Evolutionary conservation across 2,797 vertebrate genomes (phyloP), one percentile per base, ranked within the genome.

Genomic region (Pogoniulus pusillus): DNA sequence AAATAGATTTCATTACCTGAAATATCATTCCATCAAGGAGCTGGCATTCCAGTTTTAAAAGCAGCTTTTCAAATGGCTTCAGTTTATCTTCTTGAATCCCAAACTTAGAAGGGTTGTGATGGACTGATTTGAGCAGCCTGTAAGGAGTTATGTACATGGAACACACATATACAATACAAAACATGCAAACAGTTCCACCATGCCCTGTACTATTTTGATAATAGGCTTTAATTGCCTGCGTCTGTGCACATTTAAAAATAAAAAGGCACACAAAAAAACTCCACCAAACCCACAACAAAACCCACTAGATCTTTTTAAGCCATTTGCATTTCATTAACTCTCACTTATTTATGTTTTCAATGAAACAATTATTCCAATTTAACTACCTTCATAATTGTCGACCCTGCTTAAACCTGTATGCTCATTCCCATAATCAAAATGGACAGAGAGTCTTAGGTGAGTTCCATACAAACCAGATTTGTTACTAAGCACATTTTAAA

Each of bases 81-180:
- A 99, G 95, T 93, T 99, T 99, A 96, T 99, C 99, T 94, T 99
- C 99, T 43, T 98, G 98, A 95, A 99, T 98, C 63, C 98, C 98
- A 97, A 99, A 99, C 77, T 99, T 99, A 17, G 97, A 98, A 69
- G 99, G 99, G 95, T 99, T 99, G 91, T 99, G 99, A 96, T 99
- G 99, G 29, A 99, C 99, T 57, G 99, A 99, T 96, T 99, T 99
- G 81, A 99, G 96, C 89, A 99, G 97, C 97, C 99, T 99, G 63
- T 32, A 78, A 84, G 65, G 80, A 65, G 30, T 0, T 15, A 75
- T 9, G 8, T 24, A n/a, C 4, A 3, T 29, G 5, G 16, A 78
- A 80, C 27, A 77, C 4, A 19, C 8, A 59, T 26, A 74, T 63
- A 71, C 7, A 78, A 32, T 24, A 55, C 39, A 95, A 65, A 69